Percentiles rank a stretch among this genome's conserved stretches.
phyloP scores from a whole-genome alignment of 1,140 invertebrate genomes.

The Phthorimaea operculella region DNA sequence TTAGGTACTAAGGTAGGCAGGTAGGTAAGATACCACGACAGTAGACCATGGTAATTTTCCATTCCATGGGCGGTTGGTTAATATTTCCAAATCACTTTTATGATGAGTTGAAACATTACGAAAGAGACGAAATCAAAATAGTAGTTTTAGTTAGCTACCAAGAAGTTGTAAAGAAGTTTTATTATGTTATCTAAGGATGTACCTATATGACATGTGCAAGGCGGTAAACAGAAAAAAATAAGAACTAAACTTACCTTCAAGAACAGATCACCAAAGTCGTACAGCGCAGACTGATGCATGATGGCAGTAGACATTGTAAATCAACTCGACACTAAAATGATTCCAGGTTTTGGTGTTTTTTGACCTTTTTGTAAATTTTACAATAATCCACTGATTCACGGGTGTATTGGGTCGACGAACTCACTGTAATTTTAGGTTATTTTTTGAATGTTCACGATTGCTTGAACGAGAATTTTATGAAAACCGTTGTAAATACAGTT shows the following conservation, averaged over 20 bases:
- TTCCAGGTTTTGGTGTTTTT: slow-evolving; percentile 49
- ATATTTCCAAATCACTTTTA: too few relatives aligned
- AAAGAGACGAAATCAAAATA: too few relatives aligned
- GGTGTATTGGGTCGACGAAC: slow-evolving; percentile 41
- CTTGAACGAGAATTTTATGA: slow-evolving; percentile 53
- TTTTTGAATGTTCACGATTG: slow-evolving; percentile 42
- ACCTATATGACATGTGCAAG: too few relatives aligned
- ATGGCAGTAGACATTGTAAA: slow-evolving; percentile 68
- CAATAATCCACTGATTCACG: slow-evolving; percentile 56
- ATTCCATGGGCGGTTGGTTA: too few relatives aligned
- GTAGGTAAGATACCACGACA: too few relatives aligned
- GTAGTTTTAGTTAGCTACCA: too few relatives aligned
- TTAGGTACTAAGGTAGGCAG: too few relatives aligned
- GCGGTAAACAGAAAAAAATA: slow-evolving; percentile 10
- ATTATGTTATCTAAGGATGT: too few relatives aligned
- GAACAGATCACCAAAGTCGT: slow-evolving; percentile 66
- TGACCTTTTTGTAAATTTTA: slow-evolving; percentile 29
- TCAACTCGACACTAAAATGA: slow-evolving; percentile 43
- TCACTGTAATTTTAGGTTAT: slow-evolving; percentile 57
- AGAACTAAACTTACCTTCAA: slow-evolving; percentile 58
- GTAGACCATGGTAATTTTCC: too few relatives aligned
- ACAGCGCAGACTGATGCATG: slow-evolving; percentile 68
- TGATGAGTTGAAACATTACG: too few relatives aligned
- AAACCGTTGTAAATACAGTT: slow-evolving; percentile 38
- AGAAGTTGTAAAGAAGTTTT: too few relatives aligned